Conservation (phyloP, 1,140 invertebrate species). For the Radopholus similis region DNA sequence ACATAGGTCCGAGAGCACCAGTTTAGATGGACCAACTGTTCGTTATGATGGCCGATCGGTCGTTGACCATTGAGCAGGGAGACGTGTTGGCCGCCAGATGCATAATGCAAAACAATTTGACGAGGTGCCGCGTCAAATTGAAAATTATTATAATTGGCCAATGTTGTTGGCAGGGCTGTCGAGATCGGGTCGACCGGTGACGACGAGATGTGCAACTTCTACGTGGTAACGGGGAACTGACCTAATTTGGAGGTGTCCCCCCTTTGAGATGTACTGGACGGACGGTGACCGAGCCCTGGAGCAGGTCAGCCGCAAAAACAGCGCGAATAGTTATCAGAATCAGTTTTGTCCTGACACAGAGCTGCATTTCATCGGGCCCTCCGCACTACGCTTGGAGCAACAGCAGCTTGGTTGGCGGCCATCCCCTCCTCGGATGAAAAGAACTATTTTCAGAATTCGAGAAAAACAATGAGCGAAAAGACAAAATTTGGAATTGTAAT, state of each 20-base stretch:
- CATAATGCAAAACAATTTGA: slow-evolving; percentile 75
- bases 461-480: too few species aligned
- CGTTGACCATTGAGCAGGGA: slow-evolving; percentile 65
- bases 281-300: slow-evolving; percentile 70
- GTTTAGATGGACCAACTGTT: slow-evolving; percentile 80
- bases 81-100: slow-evolving; percentile 75
- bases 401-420: too few species aligned
- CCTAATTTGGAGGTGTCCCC: too few species aligned
- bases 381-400: slow-evolving; percentile 75
- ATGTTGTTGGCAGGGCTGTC: slow-evolving; percentile 41
- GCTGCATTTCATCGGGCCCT: slow-evolving; percentile 76
- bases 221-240: slow-evolving; percentile 71
- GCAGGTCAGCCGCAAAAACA: too few species aligned
- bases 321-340: too few species aligned
- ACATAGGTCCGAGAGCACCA: too few species aligned
- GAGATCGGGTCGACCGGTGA: slow-evolving; percentile 71
- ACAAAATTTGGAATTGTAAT: too few species aligned
- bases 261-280: slow-evolving; percentile 84
- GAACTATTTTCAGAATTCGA: too few species aligned
- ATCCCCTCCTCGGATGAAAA: too few species aligned
- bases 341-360: too few species aligned
- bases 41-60: slow-evolving; percentile 73
- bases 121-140: slow-evolving; percentile 57
- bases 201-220: slow-evolving; percentile 99
- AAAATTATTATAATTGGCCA: too few species aligned